A percentile compares a stretch with the other conserved stretches of the same genome.
These are phyloP conservation scores for Clarias pachynema DNA, from an alignment of 2,797 vertebrate species.

Conservation along the genomic window DNA sequence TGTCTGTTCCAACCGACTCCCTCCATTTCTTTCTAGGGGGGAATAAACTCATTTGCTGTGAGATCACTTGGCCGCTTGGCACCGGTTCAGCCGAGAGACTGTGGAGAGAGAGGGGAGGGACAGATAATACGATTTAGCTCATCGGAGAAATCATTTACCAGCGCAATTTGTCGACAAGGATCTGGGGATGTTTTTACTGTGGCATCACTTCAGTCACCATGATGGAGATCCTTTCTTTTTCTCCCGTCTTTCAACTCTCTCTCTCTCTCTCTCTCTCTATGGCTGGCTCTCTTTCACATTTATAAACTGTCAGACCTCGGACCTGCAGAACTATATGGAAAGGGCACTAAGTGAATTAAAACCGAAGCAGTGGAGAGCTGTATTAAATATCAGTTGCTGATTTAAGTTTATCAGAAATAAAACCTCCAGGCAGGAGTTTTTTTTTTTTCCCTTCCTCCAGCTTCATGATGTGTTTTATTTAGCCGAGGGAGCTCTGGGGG, in stretches of 20 bases:
- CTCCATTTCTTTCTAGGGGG: conserved; percentile 60
- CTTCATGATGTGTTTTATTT: conserved; percentile 47
- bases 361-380: conserved; percentile 53
- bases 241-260: conserved; percentile 21
- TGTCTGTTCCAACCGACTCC: conserved; percentile 47
- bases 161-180: conserved; percentile 77
- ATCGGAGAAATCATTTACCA: conserved; percentile 78
- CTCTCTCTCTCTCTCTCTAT: conserved; percentile 26
- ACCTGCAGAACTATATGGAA: conserved; percentile 60
- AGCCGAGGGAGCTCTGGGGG: conserved; percentile 44
- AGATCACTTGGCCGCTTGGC: conserved; percentile 50
- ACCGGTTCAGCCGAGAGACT: conserved; percentile 47
- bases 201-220: conserved; percentile 72
- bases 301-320: conserved; percentile 56
- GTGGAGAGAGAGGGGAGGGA: conserved; percentile 61
- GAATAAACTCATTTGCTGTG: conserved; percentile 68
- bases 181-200: conserved; percentile 75
- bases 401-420: conserved; percentile 69
- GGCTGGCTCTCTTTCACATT: conserved; percentile 48
- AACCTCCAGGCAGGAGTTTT: conserved; percentile 59
- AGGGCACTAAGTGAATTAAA: conserved; percentile 62
- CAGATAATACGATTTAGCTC: conserved; percentile 76
- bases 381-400: conserved; percentile 67
- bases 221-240: conserved; percentile 68
- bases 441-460: conserved; percentile 18